These are phyloP conservation scores for Ectemnius lituratus DNA, from an alignment of 2,888 invertebrate species.

Conservation along the genomic window DNA sequence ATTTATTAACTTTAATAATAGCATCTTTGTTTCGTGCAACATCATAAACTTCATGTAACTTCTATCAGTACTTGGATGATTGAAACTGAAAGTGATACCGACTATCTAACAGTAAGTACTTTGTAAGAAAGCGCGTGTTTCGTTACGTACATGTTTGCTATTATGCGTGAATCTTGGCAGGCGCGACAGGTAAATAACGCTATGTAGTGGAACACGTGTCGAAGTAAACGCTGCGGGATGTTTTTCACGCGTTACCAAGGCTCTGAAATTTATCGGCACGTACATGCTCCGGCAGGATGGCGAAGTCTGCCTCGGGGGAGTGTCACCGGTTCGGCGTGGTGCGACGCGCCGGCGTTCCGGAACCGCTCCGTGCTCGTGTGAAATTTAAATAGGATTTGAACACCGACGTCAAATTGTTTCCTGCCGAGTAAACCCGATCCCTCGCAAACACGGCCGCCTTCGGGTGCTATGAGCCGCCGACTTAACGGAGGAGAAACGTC, in stretches of 20 bases:
- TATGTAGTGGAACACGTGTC: not conserved
- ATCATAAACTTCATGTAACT: no score
- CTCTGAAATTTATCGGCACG: slow-evolving; percentile 2
- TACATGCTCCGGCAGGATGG: slow-evolving; percentile 25
- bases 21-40: no score
- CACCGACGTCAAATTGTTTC: slow-evolving; percentile 42
- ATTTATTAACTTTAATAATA: no score
- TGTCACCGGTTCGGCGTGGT: slow-evolving; percentile 14
- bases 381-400: slow-evolving; percentile 55
- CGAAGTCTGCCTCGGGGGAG: slow-evolving; percentile 26
- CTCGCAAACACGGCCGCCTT: slow-evolving; percentile 46
- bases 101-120: no score
- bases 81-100: no score
- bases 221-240: not conserved
- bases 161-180: no score
- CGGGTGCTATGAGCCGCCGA: slow-evolving; percentile 29
- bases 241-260: slow-evolving; percentile 1
- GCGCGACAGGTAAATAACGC: no score
- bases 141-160: no score
- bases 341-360: slow-evolving; percentile 15
- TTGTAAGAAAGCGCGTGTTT: no score
- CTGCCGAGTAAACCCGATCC: slow-evolving; percentile 37
- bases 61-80: no score
- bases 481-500: slow-evolving; percentile 23
- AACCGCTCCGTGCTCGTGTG: slow-evolving; percentile 36